Evolutionary conservation across 2,888 invertebrate species (phyloP), one percentile per base, ranked within the genome.

Genomic region (Fissipunctia ypsillon): DNA sequence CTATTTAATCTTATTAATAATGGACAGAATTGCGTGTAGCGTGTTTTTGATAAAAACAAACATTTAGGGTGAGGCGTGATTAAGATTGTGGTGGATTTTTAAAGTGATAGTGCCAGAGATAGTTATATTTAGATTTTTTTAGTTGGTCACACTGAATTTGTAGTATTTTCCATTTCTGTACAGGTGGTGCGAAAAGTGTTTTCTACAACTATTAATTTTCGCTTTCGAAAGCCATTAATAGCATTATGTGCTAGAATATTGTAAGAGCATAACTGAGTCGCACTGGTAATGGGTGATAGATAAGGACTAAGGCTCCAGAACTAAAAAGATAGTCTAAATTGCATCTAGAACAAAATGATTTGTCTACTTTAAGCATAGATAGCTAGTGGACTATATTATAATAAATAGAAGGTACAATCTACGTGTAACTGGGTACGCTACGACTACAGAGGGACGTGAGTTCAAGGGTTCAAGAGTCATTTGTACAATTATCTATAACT

Each of bases 11-110:
- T 95, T 95, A 95, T 78, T 84, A 90, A 90, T 82, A 96, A 94
- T 96, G 96, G 96, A 96, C 96, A 96, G 96, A 95, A 93, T 96
- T 95, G 96, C 96, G 91, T 94, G 93, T 95, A 93, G 95, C 95
- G 94, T 95, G 93, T 92, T 85, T 87, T 78, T 88, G 89, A 89
- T 90, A 86, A 87, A 90, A 87, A 84, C 85, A 90, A 83, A 84
- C 78, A 80, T 87, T 84, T 86, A 88, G 90, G 90, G 90, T 90
- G 91, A 87, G 85, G 92, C 91, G 92, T 90, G 90, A 86, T 75
- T 81, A 73, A 63, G 61, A 71, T 73, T 56, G 71, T 41, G 25
- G 56, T 60, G 56, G 48, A 64, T 50, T 80, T 59, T 38, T 38
- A 60, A 68, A 76, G 69, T 77, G 54, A 67, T 60, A 52, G 71